phyloP scores from a whole-genome alignment of 2,888 invertebrate species.

The Ophion ventricosus region DNA sequence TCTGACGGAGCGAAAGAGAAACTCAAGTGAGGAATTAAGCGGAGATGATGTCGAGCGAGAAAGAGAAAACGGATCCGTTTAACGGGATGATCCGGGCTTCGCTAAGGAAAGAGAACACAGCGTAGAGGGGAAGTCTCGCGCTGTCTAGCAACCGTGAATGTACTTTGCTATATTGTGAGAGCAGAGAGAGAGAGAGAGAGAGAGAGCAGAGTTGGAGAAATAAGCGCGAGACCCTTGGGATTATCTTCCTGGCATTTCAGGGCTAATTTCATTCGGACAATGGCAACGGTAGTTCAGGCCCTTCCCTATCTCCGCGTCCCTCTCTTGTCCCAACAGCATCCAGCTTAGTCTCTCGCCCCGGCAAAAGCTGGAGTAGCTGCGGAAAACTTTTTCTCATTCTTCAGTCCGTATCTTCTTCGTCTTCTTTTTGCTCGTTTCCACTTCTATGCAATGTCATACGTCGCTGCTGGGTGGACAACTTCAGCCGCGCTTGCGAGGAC shows the following conservation, averaged over 20 bases:
- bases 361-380: constrained; percentile 54
- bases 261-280: constrained; percentile 82
- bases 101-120: constrained; percentile 61
- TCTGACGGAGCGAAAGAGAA: constrained; percentile 69
- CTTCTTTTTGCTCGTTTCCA: constrained; percentile 46
- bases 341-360: constrained; percentile 46
- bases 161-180: constrained; percentile 29
- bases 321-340: constrained; percentile 19
- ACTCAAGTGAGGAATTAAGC: constrained; percentile 69
- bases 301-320: constrained; percentile 37
- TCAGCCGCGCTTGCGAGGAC: constrained; percentile 21
- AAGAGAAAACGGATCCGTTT: constrained; percentile 79
- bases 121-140: constrained; percentile 59
- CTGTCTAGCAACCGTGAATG: constrained; percentile 38
- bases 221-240: constrained; percentile 67
- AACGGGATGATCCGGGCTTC: constrained; percentile 80
- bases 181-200: constrained; percentile 41
- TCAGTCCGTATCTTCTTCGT: constrained; percentile 16
- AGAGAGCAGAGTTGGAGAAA: constrained; percentile 50
- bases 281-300: constrained; percentile 69
- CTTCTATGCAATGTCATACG: constrained; percentile 40
- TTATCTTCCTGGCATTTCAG: constrained; percentile 81
- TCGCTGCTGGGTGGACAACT: constrained; percentile 28
- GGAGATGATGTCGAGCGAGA: constrained; percentile 61
- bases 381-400: constrained; percentile 63